These are phyloP conservation scores for Trachymyrmex cornetzi DNA, from an alignment of 1,140 invertebrate genomes.

Conservation along the genomic window DNA sequence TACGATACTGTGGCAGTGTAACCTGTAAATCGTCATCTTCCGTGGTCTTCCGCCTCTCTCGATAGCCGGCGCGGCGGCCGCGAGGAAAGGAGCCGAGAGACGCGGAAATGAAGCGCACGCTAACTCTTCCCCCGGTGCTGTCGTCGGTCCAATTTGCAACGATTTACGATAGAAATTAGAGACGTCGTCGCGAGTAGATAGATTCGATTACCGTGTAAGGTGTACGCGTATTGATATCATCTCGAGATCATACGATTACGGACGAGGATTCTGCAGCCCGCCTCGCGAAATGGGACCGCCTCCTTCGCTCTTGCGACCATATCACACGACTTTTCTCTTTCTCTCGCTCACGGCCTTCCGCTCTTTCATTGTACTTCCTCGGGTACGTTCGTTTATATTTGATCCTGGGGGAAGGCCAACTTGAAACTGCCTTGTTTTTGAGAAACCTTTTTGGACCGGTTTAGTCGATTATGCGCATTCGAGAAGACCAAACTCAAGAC, in stretches of 20 bases:
- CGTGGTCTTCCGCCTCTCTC: slow-evolving; percentile 72
- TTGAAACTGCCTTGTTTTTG: slow-evolving; percentile 70
- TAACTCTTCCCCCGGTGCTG: slow-evolving; percentile 76
- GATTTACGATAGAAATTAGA: slow-evolving; percentile 75
- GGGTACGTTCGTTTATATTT: slow-evolving; percentile 54
- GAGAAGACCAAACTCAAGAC: slow-evolving; percentile 46
- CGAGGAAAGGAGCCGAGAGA: slow-evolving; percentile 69
- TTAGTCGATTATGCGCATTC: slow-evolving; percentile 31
- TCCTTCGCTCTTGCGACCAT: slow-evolving; percentile 64
- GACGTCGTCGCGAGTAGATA: slow-evolving; percentile 75
- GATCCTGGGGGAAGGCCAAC: slow-evolving; percentile 54
- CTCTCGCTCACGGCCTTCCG: slow-evolving; percentile 60
- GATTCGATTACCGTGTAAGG: slow-evolving; percentile 73
- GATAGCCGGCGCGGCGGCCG: slow-evolving; percentile 64
- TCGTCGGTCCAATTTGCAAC: slow-evolving; percentile 81
- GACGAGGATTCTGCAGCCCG: not conserved
- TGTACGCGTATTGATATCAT: slow-evolving; percentile 58
- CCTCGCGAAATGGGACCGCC: slow-evolving; percentile 45
- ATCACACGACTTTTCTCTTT: slow-evolving; percentile 25
- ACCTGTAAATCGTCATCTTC: slow-evolving; percentile 90
- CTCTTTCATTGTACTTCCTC: slow-evolving; percentile 33
- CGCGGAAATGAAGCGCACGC: slow-evolving; percentile 72
- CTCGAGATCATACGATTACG: slow-evolving; percentile 19
- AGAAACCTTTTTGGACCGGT: slow-evolving; percentile 1
- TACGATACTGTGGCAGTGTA: slow-evolving; percentile 99